These are phyloP conservation scores for Sebastes wilsoni DNA, from an alignment of 2,797 vertebrate genomes.

Conservation along the genomic window DNA sequence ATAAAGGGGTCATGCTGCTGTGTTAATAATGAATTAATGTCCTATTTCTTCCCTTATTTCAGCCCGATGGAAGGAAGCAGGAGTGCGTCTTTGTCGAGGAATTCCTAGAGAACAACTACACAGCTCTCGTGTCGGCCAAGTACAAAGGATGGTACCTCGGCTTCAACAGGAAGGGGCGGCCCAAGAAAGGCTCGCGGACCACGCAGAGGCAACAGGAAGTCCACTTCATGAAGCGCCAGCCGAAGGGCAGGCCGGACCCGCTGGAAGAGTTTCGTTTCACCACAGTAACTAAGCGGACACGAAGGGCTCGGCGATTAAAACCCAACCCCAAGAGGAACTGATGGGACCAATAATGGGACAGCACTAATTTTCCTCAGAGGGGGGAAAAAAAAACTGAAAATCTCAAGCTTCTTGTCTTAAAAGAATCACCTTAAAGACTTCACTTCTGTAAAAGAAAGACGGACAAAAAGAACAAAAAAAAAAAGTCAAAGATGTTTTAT, in stretches of 20 bases:
- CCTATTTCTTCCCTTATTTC: constrained; percentile 5
- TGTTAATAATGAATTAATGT: constrained; percentile 15
- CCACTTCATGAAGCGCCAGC: constrained; percentile 88
- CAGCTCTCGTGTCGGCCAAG: constrained; percentile 86
- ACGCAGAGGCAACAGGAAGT: constrained; percentile 87
- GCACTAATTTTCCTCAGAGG: constrained; percentile 46
- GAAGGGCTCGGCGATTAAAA: constrained; percentile 86
- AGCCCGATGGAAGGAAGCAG: constrained; percentile 84
- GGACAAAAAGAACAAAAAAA: constrained; percentile 65
- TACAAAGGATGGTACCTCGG: constrained; percentile 89
- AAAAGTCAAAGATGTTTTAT: constrained; percentile 85
- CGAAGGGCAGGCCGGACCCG: constrained; percentile 79
- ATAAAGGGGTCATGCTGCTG: neutral
- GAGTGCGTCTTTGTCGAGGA: constrained; percentile 88
- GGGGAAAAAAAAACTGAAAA: constrained; percentile 35
- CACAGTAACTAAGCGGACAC: constrained; percentile 86
- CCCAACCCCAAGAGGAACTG: constrained; percentile 80
- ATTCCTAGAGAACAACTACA: constrained; percentile 90
- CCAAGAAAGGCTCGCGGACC: constrained; percentile 86
- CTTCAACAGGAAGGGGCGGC: constrained; percentile 86
- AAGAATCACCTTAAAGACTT: constrained; percentile 70
- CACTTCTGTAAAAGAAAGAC: constrained; percentile 63
- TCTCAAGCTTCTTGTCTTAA: constrained; percentile 70
- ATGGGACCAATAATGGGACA: constrained; percentile 53
- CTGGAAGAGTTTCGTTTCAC: constrained; percentile 86